A percentile compares a stretch with the other conserved stretches of the same genome.
These are phyloP conservation scores for Athene noctua DNA, from an alignment of 2,113 vertebrate species.

Conservation along the genomic window DNA sequence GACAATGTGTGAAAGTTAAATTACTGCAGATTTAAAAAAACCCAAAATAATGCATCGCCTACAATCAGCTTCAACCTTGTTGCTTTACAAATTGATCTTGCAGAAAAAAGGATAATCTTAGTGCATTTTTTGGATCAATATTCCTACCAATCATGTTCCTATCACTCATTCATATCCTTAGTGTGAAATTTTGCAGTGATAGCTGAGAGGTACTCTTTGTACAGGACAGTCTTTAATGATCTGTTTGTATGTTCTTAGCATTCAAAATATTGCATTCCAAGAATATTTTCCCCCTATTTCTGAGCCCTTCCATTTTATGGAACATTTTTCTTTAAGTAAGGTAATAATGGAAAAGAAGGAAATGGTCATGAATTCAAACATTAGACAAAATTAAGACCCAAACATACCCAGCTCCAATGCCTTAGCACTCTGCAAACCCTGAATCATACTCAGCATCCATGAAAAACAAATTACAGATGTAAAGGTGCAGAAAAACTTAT, in stretches of 20 bases:
- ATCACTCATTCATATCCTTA: neutral
- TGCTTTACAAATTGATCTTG: neutral
- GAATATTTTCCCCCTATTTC: neutral
- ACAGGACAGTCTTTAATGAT: neutral
- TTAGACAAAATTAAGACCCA: neutral
- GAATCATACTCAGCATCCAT: neutral
- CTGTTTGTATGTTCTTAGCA: neutral
- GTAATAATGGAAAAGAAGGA: neutral
- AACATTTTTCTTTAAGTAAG: neutral
- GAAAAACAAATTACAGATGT: neutral
- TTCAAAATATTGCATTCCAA: neutral
- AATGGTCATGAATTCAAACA: neutral
- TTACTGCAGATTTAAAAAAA: neutral
- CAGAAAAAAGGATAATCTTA: neutral
- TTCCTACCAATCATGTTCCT: neutral
- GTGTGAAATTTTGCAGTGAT: neutral
- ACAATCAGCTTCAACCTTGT: neutral
- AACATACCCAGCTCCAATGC: neutral
- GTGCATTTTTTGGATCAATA: neutral
- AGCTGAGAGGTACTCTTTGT: neutral
- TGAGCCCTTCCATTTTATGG: neutral
- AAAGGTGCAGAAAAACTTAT: neutral
- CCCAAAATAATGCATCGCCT: neutral
- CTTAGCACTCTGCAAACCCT: neutral
- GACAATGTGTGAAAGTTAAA: neutral